A percentile compares a stretch with the other conserved stretches of the same genome.
These are phyloP conservation scores for Pangasius krempfi DNA, from an alignment of 2,797 vertebrate species.

Conservation along the genomic window DNA sequence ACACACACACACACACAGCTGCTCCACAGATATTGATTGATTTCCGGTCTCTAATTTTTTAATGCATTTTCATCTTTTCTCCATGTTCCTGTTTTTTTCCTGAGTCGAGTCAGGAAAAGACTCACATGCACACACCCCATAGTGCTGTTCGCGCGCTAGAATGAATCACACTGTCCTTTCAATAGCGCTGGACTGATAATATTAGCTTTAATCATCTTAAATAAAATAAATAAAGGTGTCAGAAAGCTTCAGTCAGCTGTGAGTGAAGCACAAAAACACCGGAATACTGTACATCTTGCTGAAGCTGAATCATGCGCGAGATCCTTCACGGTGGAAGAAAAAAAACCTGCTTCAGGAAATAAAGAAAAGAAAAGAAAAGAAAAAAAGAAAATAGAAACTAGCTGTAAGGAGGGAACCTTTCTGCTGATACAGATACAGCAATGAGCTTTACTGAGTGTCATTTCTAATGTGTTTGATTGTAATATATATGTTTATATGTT, in stretches of 20 bases:
- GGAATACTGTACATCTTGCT: neutral
- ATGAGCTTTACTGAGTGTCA: neutral
- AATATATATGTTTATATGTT: neutral
- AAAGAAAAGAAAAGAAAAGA: neutral
- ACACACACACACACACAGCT: neutral
- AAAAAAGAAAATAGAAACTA: neutral
- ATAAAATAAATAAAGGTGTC: neutral
- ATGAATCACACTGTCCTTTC: neutral
- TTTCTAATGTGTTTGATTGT: neutral
- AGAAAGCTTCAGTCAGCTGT: neutral
- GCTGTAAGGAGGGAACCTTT: neutral
- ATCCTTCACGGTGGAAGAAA: neutral
- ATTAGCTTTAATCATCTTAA: neutral
- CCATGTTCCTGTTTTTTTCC: too few species aligned
- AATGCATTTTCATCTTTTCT: neutral
- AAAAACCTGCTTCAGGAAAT: neutral
- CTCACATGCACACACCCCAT: neutral
- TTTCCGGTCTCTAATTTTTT: neutral
- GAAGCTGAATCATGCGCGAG: neutral
- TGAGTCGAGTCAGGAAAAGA: neutral
- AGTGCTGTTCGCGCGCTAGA: neutral
- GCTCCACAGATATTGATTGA: neutral
- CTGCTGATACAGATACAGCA: neutral
- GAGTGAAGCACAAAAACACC: neutral
- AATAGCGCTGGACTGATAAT: neutral